A percentile compares a stretch with the other conserved stretches of the same genome.
Evolutionary conservation across 2,797 vertebrate species (phyloP).

Genomic region (Acanthopagrus latus): DNA sequence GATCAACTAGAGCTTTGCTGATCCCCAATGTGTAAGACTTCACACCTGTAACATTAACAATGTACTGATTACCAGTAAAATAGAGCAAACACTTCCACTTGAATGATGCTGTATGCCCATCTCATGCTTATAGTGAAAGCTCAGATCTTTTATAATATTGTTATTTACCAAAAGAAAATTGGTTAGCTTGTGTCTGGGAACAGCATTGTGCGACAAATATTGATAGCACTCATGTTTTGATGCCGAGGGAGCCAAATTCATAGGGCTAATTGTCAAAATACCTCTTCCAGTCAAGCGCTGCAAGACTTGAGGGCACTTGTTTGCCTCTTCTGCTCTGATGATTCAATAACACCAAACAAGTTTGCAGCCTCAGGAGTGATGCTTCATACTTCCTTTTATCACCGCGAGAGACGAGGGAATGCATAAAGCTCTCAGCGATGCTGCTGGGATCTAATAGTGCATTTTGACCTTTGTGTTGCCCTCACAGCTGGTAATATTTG

Average conservation of each 20-base stretch:
- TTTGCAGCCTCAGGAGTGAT: conserved; percentile 78
- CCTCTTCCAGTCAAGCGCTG: conserved; percentile 72
- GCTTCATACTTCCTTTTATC: conserved; percentile 87
- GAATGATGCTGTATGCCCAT: neutral
- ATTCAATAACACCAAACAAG: conserved; percentile 83
- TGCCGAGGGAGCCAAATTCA: conserved; percentile 78
- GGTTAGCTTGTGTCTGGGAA: conserved; percentile 36
- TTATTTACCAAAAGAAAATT: conserved; percentile 49
- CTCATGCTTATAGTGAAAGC: neutral
- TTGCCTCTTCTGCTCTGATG: conserved; percentile 81
- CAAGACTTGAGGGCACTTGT: conserved; percentile 84
- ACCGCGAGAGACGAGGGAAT: conserved; percentile 65
- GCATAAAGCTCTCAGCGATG: conserved; percentile 49
- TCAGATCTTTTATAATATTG: conserved; percentile 17
- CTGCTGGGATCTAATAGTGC: conserved; percentile 42
- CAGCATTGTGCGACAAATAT: conserved; percentile 72
- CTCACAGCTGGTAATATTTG: conserved; percentile 23
- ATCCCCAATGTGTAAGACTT: neutral
- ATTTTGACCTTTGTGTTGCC: conserved; percentile 38
- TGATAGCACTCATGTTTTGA: conserved; percentile 75
- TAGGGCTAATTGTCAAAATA: conserved; percentile 83
- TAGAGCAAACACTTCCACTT: neutral
- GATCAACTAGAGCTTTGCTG: neutral
- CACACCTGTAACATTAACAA: neutral
- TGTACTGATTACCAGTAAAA: neutral